Base-by-base conservation (phyloP, 2,888 invertebrate species). In the Trissolcus japonicus region DNA sequence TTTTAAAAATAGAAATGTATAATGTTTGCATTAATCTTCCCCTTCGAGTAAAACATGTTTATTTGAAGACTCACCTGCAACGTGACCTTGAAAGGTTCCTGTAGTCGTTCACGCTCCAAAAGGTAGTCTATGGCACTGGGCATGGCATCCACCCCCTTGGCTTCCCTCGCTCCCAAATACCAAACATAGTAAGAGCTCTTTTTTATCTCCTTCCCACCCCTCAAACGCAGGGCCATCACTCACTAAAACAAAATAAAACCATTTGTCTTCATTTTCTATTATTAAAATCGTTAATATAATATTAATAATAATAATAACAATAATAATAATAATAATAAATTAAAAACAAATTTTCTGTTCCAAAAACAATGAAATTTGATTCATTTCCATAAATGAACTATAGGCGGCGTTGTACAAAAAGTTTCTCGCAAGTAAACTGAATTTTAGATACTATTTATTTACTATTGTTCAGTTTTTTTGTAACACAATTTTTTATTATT, bases 111-210 rank as follows among this genome's bases (percentile, higher is more conserved):
- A 82, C 97, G 93, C 86, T 95, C 94, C 83, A 97, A 93, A 79
- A 98, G 91, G 86, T 95, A 94, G 81, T 94, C 92, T 82, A 97
- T 93, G 72, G 96, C 96, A 11, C 96, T 95, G 72, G 95, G 91
- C 66, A 97, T 95, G 84, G 94, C 96, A 86, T 96, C 95, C 82
- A 95, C 93, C 35, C 98, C 98, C 83, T 95, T 94, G 71, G 96
- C 95, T 91, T 98, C 98, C 90, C 97, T 95, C 83, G 98, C 98
- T 19, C 98, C 98, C 85, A 98, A 92, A 91, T 98, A 96, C 95
- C 96, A 96, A 79, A 96, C 96, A 90, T 96, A 96, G 90, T 96
- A 96, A 43, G 95, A 95, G 74, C 95, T 95, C 88, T 96, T 96
- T 90, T 96, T 96, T 84, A 96, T 94, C 89, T 96, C 96, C 90